phyloP scores from a whole-genome alignment of 2,797 vertebrate genomes.

The Crenuchus spilurus region DNA sequence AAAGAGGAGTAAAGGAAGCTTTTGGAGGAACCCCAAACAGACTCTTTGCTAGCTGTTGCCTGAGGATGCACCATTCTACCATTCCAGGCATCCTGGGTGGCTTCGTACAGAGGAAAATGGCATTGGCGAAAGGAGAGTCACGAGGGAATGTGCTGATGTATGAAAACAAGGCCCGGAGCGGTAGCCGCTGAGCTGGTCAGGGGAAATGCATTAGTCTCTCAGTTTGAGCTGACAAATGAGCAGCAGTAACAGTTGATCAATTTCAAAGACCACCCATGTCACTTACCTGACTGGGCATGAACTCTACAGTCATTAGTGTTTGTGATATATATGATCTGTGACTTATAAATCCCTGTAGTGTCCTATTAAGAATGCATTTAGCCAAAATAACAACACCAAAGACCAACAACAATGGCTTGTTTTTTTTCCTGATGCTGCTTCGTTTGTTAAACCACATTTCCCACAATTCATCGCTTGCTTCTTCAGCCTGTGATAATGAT shows the following conservation, averaged over 20 bases:
- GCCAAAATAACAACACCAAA: constrained; percentile 15
- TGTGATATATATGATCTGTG: neutral
- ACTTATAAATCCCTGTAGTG: neutral
- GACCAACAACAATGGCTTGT: constrained; percentile 15
- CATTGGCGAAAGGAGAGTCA: constrained; percentile 52
- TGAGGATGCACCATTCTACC: too few relatives aligned
- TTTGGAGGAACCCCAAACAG: constrained; percentile 55
- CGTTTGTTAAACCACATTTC: constrained; percentile 38
- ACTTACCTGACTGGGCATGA: constrained; percentile 9
- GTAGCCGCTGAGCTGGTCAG: constrained; percentile 22
- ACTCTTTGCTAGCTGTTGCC: constrained; percentile 27
- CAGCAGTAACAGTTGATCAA: constrained; percentile 4
- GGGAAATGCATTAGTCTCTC: constrained; percentile 43
- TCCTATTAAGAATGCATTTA: neutral
- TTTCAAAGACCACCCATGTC: constrained; percentile 51
- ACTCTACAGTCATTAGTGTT: neutral
- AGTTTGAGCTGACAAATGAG: constrained; percentile 41
- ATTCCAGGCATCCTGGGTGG: constrained; percentile 55
- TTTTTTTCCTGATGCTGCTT: neutral
- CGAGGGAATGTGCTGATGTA: constrained; percentile 57
- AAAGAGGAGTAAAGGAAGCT: constrained; percentile 61
- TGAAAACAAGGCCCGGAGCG: constrained; percentile 58
- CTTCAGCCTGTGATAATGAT: constrained; percentile 42
- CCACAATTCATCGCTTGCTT: constrained; percentile 42
- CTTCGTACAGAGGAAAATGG: constrained; percentile 19